Evolutionary conservation across 2,797 vertebrate species (phyloP), one percentile per base, ranked within the genome.

Genomic region (Trematomus bernacchii): DNA sequence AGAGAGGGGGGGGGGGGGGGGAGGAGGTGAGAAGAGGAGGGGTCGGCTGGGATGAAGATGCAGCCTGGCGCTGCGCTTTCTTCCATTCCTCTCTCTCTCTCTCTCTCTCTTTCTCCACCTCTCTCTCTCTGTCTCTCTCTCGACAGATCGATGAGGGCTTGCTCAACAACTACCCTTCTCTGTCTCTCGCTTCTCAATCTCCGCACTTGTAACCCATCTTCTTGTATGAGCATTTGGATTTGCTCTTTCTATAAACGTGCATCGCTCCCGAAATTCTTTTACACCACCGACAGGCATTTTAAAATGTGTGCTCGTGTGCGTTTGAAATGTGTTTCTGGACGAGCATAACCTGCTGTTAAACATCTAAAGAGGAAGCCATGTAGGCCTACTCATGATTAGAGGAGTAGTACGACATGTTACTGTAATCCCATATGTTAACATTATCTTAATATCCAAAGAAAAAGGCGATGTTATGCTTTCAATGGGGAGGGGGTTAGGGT

Each of bases 21-120:
- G 4, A 59, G 23, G 64, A 12, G 44, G 7, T 27, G 7, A 4
- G 43, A 2, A 44, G 71, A 33, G 77, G 71, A 76, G 87, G 75
- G 82, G 72, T 85, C 73, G 65, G 63, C 71, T 50, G 62, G 64
- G 65, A 84, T 80, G 8, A 69, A 80, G 71, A 85, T 79, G 80
- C 79, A 77, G 79, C 44, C 43, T 21, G 44, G 53, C 50, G 14
- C 61, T 64, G 53, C 66, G 53, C 59, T 76, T 52, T 78, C 76
- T 64, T 59, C 30, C n/a, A 21, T 14, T 40, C 43, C 12, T 11
- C 30, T 16, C 33, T 42, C 40, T 19, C 30, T 16, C 33, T 42
- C 40, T 19, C 42, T 33, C 66, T 15, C 37, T 10, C 18, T 47
- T 50, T 23, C 57, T 13, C 52, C 3, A 7, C 13, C 2, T 16